These are phyloP conservation scores for Megatriorchis doriae DNA, from an alignment of 2,113 vertebrate genomes.

Conservation along the genomic window DNA sequence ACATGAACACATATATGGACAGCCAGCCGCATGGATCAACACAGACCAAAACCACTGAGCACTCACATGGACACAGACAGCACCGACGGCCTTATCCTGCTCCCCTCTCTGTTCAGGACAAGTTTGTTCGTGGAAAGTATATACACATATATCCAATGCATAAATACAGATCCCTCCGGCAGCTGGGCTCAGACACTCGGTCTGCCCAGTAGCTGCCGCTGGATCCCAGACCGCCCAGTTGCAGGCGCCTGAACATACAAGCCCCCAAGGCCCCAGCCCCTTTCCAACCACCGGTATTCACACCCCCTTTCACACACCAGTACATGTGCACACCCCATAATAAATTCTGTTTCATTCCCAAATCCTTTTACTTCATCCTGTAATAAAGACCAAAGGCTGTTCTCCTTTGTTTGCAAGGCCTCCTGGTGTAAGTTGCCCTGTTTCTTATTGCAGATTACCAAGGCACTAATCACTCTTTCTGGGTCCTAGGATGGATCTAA, in stretches of 20 bases:
- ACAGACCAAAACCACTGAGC: background rate
- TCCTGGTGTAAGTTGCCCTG: background rate
- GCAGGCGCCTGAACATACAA: background rate
- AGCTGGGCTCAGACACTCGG: background rate
- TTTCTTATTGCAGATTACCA: background rate
- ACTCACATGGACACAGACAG: background rate
- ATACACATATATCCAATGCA: background rate
- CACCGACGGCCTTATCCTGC: accelerated
- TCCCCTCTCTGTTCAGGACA: background rate
- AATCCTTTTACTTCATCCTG: background rate
- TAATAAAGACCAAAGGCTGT: background rate
- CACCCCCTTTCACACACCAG: background rate
- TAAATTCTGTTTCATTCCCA: background rate
- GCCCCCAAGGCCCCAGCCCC: too few relatives aligned
- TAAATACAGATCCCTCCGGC: too few relatives aligned
- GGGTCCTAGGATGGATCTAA: background rate
- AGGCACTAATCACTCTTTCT: background rate
- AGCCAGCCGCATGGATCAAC: background rate
- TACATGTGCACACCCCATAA: background rate
- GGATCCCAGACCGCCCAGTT: background rate
- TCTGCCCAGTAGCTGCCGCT: background rate
- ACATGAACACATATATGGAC: too few relatives aligned
- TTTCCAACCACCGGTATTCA: background rate
- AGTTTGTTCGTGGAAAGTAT: background rate
- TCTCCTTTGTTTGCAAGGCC: background rate